These are phyloP conservation scores for Rhinophrynus dorsalis DNA, from an alignment of 2,797 vertebrate species.

Conservation along the genomic window DNA sequence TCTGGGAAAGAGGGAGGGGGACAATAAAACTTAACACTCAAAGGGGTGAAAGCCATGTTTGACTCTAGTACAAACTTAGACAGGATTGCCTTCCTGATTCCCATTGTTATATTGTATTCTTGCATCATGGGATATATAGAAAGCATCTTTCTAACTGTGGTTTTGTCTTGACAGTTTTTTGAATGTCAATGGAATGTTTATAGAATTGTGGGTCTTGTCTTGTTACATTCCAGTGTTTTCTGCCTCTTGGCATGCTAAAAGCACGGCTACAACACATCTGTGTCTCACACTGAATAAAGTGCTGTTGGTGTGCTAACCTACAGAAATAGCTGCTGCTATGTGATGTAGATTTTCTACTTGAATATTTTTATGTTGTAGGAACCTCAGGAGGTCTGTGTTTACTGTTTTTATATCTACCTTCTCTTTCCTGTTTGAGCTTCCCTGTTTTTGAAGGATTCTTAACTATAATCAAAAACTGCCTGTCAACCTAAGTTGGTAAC, in stretches of 20 bases:
- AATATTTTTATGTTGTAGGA: slow-evolving; percentile 93
- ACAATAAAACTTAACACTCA: too few species aligned
- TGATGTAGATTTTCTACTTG: slow-evolving; percentile 95
- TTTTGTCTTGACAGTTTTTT: slow-evolving; percentile 74
- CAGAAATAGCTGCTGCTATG: slow-evolving; percentile 90
- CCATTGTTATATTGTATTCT: slow-evolving; percentile 63
- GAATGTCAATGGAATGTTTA: slow-evolving; percentile 81
- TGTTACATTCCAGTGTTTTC: slow-evolving; percentile 95
- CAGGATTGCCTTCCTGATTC: slow-evolving; percentile 51
- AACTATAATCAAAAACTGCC: slow-evolving; percentile 75
- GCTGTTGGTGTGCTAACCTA: slow-evolving; percentile 86
- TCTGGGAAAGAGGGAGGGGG: too few species aligned
- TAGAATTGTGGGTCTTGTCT: slow-evolving; percentile 79
- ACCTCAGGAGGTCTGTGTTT: slow-evolving; percentile 95
- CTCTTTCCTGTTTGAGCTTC: slow-evolving; percentile 77
- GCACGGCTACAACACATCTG: slow-evolving; percentile 77
- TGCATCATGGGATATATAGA: slow-evolving; percentile 83
- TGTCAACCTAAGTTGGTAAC: slow-evolving; percentile 79
- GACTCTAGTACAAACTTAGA: too few species aligned
- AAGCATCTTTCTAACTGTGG: slow-evolving; percentile 71
- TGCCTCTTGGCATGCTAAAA: slow-evolving; percentile 86
- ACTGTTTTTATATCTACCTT: slow-evolving; percentile 87
- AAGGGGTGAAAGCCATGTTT: slow-evolving; percentile 33
- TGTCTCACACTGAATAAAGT: slow-evolving; percentile 77
- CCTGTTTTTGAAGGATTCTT: slow-evolving; percentile 77